Percentiles rank a stretch among this genome's conserved stretches.
These are phyloP conservation scores for Dipodomys stephensi DNA, from an alignment of 2,113 vertebrate species.

Conservation along the genomic window DNA sequence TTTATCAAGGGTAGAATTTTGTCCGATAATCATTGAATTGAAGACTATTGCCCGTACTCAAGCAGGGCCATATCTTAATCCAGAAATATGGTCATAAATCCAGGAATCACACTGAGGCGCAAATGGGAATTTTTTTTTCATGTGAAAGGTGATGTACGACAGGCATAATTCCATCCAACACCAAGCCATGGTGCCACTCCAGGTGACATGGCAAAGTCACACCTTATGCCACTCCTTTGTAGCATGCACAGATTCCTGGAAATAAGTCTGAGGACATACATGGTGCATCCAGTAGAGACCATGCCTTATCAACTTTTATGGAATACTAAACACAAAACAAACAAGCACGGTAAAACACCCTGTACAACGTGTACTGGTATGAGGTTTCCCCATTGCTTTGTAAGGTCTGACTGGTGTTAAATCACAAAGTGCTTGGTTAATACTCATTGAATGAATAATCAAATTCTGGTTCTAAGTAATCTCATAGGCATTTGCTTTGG, in stretches of 20 bases:
- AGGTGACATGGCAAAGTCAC: slow-evolving; percentile 49
- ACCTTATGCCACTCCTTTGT: neutral
- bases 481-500: neutral
- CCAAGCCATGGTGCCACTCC: neutral
- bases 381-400: neutral
- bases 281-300: neutral
- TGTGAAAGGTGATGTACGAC: slow-evolving; percentile 27
- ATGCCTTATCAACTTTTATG: neutral
- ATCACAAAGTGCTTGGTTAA: slow-evolving; percentile 13
- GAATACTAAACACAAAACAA: neutral
- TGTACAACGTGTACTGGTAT: neutral
- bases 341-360: neutral
- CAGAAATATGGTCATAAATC: neutral
- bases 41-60: neutral
- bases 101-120: neutral
- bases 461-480: neutral
- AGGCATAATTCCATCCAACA: slow-evolving; percentile 19
- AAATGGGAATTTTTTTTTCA: slow-evolving; percentile 27
- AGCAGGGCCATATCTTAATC: neutral
- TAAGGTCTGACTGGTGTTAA: neutral
- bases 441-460: neutral
- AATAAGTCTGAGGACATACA: neutral
- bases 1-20: slow-evolving; percentile 23
- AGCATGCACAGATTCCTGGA: slow-evolving; percentile 28
- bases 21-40: neutral